Evolutionary conservation across 2,113 vertebrate species (phyloP), one percentile per base, ranked within the genome.

Genomic region (Elaphurus davidianus): DNA sequence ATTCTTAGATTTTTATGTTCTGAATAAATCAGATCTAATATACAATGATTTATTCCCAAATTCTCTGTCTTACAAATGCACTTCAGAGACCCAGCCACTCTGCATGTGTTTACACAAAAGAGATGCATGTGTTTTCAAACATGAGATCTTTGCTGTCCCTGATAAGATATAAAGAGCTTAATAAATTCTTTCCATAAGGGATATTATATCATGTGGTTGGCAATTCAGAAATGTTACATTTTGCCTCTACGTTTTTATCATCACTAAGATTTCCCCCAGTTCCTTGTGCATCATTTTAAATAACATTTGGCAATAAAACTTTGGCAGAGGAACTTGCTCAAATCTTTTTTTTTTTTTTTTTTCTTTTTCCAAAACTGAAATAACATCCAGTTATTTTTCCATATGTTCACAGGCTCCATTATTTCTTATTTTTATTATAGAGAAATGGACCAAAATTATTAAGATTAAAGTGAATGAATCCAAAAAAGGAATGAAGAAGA

Each of bases 241-340:
- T 96, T 45, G 84, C 36, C 7, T 71, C 28, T 25, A 59, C 11
- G 4, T 90, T 82, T 83, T 87, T 93, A 91, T 90, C 79, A 90
- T 60, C 16, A 87, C 43, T 23, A 78, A 67, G 7, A 27, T 94
- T 78, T 28, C 7, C 19, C 40, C 25, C 12, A 92, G 23, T 81
- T 10, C 12, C 45, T 81, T 94, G 62, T 90, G 64, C 3, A 55
- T 79, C n/a, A 82, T 87, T 96, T 96, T 71, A 94, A 94, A 94
- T 92, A 98, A 93, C 7, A 43, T 64, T 91, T 92, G 60, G 47
- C 60, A 76, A 76, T 95, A 92, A 86, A 86, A 74, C 50, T 93
- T 97, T 88, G 86, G 52, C 90, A 96, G 79, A 94, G 25, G 78
- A 96, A 86, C 17, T 83, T 94, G 8, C 45, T 94, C 36, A 84